Conservation (phyloP, 2,797 vertebrate species). For the Lagocephalus sceleratus region DNA sequence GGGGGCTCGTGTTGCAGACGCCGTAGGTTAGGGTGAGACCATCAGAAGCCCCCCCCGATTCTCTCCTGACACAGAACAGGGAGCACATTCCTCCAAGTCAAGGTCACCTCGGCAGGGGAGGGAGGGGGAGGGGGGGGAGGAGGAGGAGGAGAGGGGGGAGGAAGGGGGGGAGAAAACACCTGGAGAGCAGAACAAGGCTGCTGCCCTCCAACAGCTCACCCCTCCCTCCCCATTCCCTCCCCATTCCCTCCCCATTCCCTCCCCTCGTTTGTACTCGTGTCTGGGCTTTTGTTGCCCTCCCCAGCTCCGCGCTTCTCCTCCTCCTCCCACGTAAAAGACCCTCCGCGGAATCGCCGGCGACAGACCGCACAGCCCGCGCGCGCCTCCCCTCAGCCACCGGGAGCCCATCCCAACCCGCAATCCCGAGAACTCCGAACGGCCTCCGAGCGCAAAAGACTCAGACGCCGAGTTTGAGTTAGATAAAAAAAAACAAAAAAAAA, state of each 20-base stretch:
- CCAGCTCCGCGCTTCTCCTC: slow-evolving; percentile 1
- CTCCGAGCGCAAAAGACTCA: no score
- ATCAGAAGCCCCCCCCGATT: slow-evolving; percentile 31
- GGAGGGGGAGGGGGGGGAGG: slow-evolving; percentile 26
- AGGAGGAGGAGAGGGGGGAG: slow-evolving; percentile 39
- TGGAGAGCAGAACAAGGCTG: slow-evolving; percentile 62
- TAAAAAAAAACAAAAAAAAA: no score
- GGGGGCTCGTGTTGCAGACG: slow-evolving; percentile 4
- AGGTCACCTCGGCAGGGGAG: slow-evolving; percentile 59
- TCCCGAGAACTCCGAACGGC: no score
- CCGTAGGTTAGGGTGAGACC: slow-evolving; percentile 29
- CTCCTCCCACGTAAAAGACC: slow-evolving; percentile 45
- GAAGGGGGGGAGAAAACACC: slow-evolving; percentile 64
- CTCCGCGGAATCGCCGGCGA: slow-evolving; percentile 57
- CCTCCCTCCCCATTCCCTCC: slow-evolving; percentile 4
- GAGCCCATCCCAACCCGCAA: no score
- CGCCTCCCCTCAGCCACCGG: no score
- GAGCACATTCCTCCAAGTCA: slow-evolving; percentile 75
- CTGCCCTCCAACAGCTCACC: slow-evolving; percentile 13
- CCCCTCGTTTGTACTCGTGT: background rate
- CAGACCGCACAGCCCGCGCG: no score
- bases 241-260: background rate
- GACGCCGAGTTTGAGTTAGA: no score
- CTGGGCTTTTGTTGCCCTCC: background rate
- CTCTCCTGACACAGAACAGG: slow-evolving; percentile 60